Evolutionary conservation across 2,797 vertebrate species (phyloP).

Genomic region (Pseudomugil gertrudae): DNA sequence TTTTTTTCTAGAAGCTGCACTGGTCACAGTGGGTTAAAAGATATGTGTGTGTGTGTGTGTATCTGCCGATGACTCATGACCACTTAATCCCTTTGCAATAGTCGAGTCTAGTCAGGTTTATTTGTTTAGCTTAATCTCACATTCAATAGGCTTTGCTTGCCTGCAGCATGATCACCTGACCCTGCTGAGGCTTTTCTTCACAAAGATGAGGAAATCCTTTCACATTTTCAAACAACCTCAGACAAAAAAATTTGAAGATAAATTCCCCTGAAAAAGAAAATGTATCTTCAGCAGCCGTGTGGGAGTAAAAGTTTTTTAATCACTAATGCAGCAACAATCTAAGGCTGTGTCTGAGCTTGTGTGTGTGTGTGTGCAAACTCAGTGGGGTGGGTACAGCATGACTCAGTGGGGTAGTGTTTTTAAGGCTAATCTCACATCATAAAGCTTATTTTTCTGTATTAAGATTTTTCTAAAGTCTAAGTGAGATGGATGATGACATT

Average conservation of each 20-base stretch:
- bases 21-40: slow-evolving; percentile 29
- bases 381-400: slow-evolving; percentile 19
- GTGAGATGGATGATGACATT: slow-evolving; percentile 19
- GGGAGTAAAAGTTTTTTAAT: neutral
- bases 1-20: neutral
- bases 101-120: slow-evolving; percentile 39
- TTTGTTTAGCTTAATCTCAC: slow-evolving; percentile 40
- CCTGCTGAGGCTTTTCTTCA: slow-evolving; percentile 4
- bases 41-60: slow-evolving; percentile 5
- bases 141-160: slow-evolving; percentile 20
- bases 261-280: neutral
- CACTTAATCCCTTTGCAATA: slow-evolving; percentile 27
- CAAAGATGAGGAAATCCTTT: slow-evolving; percentile 17
- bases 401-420: slow-evolving; percentile 31
- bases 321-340: slow-evolving; percentile 4
- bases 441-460: slow-evolving; percentile 15
- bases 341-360: slow-evolving; percentile 1
- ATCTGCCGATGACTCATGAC: slow-evolving; percentile 33
- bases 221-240: slow-evolving; percentile 12
- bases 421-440: slow-evolving; percentile 13
- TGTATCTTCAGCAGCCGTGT: neutral
- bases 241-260: slow-evolving; percentile 15
- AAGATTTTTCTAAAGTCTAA: slow-evolving; percentile 18
- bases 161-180: slow-evolving; percentile 11
- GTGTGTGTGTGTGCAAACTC: slow-evolving; percentile 21